These are phyloP conservation scores for Phylloscopus trochiloides DNA, from an alignment of 2,113 vertebrate genomes.

Conservation along the genomic window DNA sequence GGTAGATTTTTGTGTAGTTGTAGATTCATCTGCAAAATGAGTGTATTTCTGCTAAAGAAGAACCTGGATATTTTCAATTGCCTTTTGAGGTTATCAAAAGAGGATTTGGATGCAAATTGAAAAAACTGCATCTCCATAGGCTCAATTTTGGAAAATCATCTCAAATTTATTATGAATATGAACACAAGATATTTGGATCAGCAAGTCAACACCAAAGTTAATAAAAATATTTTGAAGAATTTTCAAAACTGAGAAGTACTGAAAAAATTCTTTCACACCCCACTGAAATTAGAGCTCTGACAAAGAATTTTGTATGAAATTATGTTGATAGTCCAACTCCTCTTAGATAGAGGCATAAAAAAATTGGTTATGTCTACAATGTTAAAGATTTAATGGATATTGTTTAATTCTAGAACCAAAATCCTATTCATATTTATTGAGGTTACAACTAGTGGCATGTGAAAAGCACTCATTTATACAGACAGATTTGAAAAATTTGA, in stretches of 20 bases:
- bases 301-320: background rate
- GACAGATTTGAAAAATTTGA: background rate
- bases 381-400: background rate
- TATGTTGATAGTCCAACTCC: background rate
- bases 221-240: background rate
- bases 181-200: background rate
- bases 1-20: background rate
- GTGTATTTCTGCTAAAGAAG: background rate
- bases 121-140: background rate
- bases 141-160: background rate
- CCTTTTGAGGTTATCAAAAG: background rate
- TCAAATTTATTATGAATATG: background rate
- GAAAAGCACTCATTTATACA: background rate
- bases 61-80: background rate
- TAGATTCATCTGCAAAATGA: background rate
- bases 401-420: background rate
- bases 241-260: background rate
- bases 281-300: background rate
- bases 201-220: background rate
- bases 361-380: background rate
- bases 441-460: background rate
- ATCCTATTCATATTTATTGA: background rate
- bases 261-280: background rate
- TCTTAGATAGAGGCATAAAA: background rate
- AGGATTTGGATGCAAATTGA: background rate